A percentile compares a stretch with the other conserved stretches of the same genome.
These are phyloP conservation scores for Netelia inedita DNA, from an alignment of 2,888 invertebrate species.

Conservation along the genomic window DNA sequence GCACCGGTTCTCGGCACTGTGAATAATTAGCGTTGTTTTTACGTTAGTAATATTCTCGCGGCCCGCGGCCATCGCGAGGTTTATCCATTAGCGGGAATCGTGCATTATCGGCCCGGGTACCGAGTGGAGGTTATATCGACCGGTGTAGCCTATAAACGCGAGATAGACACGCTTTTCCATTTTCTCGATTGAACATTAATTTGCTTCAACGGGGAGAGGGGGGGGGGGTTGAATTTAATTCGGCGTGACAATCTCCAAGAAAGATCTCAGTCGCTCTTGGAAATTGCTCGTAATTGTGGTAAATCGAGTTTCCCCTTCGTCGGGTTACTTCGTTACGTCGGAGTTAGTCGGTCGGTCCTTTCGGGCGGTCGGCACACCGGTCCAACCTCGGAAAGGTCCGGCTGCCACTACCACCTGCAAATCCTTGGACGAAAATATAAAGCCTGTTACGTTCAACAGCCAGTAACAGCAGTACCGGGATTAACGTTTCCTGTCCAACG, in stretches of 20 bases:
- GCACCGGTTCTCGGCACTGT: background rate
- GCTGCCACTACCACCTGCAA: constrained; percentile 4
- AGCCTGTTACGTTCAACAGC: constrained; percentile 10
- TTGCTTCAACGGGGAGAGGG: background rate
- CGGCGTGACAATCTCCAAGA: background rate
- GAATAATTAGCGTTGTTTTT: constrained; percentile 52
- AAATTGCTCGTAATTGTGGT: constrained; percentile 12
- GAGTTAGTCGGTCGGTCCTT: constrained; percentile 1
- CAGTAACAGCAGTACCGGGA: constrained; percentile 36
- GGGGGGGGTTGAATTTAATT: background rate
- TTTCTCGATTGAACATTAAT: constrained; percentile 1
- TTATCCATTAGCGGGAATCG: constrained; percentile 19
- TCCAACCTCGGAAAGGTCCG: background rate
- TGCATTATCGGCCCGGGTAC: constrained; percentile 7
- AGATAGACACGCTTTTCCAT: background rate
- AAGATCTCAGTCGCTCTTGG: background rate
- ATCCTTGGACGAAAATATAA: constrained; percentile 22
- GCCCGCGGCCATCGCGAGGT: background rate
- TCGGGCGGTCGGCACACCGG: background rate
- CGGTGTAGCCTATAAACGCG: background rate
- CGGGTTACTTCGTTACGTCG: constrained; percentile 9
- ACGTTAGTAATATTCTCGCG: constrained; percentile 4
- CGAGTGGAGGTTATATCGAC: too few relatives aligned
- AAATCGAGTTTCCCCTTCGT: constrained; percentile 10
- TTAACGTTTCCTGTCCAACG: constrained; percentile 45